Evolutionary conservation across 2,797 vertebrate genomes (phyloP), one percentile per base, ranked within the genome.

Genomic region (Numenius phaeopus): DNA sequence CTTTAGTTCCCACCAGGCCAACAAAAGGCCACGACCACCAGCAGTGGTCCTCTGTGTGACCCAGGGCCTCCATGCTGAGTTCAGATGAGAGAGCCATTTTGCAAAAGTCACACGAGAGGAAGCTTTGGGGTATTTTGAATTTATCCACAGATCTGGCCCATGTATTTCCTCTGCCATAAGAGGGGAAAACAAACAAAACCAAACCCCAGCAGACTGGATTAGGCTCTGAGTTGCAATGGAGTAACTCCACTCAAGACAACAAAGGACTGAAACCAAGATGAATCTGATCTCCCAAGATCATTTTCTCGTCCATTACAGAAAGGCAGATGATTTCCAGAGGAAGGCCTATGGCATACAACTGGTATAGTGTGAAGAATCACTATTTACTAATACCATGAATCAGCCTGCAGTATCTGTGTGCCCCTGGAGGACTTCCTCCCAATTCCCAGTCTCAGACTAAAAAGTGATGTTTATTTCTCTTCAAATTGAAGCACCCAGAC

Each of bases 281-380:
- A 62, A 84, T n/a, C 24, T 46, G 18, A 64, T n/a, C 37, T 73
- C n/a, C 22, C 59, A 73, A 62, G 24, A 5, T n/a, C 32, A 49
- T 59, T 82, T 84, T 61, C 52, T 78, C 13, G 39, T 69, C 44
- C 44, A 2, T 40, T 61, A 44, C 9, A 73, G 29, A 80, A 76
- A n/a, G 22, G 30, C 15, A 62, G 5, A 20, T 0, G 1, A n/a
- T 62, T 77, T 90, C 34, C 10, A 6, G 26, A 57, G n/a, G 40
- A 40, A 47, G 32, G 37, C 6, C 21, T 42, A 19, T 14, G 34
- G 17, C 18, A 20, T 5, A 13, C 0, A 0, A 47, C 18, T 39
- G 24, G 22, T 58, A 64, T 34, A 50, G 24, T 15, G 40, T 1
- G 26, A 85, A 72, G 54, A 90, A 65, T 10, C 24, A 21, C 37